Evolutionary conservation across 1,140 invertebrate species (phyloP).

Genomic region (Archivesica marissinica): DNA sequence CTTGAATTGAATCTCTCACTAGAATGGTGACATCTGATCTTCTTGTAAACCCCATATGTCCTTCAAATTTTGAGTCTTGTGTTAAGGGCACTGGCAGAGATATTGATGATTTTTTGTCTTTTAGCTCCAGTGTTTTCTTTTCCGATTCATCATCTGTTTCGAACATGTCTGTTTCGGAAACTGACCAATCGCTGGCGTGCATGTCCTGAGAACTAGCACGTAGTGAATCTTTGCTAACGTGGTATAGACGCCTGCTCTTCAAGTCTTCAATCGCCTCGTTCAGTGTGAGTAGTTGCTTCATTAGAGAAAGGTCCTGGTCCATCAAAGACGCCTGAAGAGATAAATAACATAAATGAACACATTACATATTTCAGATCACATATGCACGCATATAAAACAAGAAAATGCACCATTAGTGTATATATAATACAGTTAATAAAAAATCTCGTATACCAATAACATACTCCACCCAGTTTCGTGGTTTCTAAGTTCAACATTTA

Average conservation of each 20-base stretch:
- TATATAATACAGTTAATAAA: no score
- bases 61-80: slow-evolving; percentile 34
- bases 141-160: slow-evolving; percentile 67
- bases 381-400: no score
- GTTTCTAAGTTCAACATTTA: no score
- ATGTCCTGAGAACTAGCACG: slow-evolving; percentile 67
- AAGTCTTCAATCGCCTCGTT: slow-evolving; percentile 81
- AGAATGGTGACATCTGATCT: slow-evolving; percentile 47
- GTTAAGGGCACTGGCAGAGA: slow-evolving; percentile 47
- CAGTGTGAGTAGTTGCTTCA: slow-evolving; percentile 80
- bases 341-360: neutral
- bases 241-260: slow-evolving; percentile 77
- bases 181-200: slow-evolving; percentile 70
- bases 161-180: slow-evolving; percentile 76
- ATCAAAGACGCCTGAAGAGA: slow-evolving; percentile 78
- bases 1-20: slow-evolving; percentile 11
- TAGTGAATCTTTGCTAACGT: slow-evolving; percentile 68
- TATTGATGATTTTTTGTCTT: slow-evolving; percentile 41
- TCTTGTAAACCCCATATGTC: slow-evolving; percentile 16
- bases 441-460: no score
- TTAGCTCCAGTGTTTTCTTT: slow-evolving; percentile 7
- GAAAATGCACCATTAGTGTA: no score
- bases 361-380: no score
- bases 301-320: slow-evolving; percentile 80
- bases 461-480: no score